Conservation (phyloP, 2,888 invertebrate species). For the Germaria angustata region DNA sequence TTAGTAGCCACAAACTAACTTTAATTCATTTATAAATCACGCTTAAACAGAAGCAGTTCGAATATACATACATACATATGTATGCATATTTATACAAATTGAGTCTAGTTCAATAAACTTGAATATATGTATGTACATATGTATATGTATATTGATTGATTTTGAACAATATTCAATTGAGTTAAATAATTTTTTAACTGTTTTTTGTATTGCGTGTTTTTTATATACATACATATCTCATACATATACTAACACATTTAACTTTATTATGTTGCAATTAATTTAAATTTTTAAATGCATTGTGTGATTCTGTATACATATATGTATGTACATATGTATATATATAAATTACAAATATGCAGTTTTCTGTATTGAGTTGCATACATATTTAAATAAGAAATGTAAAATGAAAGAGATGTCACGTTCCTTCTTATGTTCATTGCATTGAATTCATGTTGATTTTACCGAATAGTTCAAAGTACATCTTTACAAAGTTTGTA, state of each 20-base stretch:
- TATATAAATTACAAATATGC: not conserved
- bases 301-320: no score
- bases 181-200: constrained; percentile 18
- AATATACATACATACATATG: no score
- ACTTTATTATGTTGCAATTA: constrained; percentile 34
- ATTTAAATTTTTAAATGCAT: constrained; percentile 2
- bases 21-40: not conserved
- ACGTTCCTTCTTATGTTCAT: not conserved
- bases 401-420: not conserved
- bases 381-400: no score
- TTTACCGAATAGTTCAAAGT: constrained; percentile 7
- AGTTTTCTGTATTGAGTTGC: not conserved
- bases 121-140: no score
- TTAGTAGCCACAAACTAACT: not conserved
- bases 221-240: not conserved
- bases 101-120: no score
- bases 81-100: no score
- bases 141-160: constrained; percentile 16
- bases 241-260: constrained; percentile 22
- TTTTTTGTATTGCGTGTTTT: not conserved
- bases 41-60: constrained; percentile 5
- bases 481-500: not conserved
- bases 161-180: constrained; percentile 23
- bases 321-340: no score
- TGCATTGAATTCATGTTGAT: not conserved